A percentile compares a stretch with the other conserved stretches of the same genome.
These are phyloP conservation scores for Cheirogaleus medius DNA, from an alignment of 2,113 vertebrate genomes.

Conservation along the genomic window DNA sequence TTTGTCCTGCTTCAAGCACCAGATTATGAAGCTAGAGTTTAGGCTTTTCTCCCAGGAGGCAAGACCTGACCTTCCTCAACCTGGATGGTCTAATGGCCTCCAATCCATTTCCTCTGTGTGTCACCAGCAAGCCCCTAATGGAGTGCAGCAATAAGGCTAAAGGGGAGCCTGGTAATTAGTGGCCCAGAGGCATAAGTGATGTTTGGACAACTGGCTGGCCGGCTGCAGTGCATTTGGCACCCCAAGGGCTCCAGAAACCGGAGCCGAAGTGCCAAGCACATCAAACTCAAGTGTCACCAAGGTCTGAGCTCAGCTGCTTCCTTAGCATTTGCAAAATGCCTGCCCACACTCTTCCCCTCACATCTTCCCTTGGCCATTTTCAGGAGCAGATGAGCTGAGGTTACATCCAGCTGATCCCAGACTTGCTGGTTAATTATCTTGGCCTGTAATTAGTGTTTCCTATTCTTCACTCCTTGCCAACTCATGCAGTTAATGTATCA, in stretches of 20 bases:
- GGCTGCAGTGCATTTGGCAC: conserved; percentile 60
- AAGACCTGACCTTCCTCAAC: conserved; percentile 61
- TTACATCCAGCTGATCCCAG: conserved; percentile 68
- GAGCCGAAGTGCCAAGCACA: conserved; percentile 41
- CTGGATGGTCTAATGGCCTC: conserved; percentile 60
- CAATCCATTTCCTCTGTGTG: conserved; percentile 64
- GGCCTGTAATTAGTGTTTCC: conserved; percentile 65
- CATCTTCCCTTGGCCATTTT: conserved; percentile 36
- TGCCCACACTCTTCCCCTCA: neutral
- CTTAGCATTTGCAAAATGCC: conserved; percentile 63
- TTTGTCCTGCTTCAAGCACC: neutral
- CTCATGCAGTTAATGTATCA: conserved; percentile 41
- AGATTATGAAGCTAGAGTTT: neutral
- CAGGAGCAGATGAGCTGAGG: conserved; percentile 65
- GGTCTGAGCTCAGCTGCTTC: conserved; percentile 68
- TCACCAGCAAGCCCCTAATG: conserved; percentile 59
- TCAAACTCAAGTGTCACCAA: conserved; percentile 58
- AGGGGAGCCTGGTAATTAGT: conserved; percentile 58
- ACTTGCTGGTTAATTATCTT: conserved; percentile 66
- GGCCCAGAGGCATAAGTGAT: conserved; percentile 49
- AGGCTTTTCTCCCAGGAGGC: conserved; percentile 51
- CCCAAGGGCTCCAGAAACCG: conserved; percentile 51
- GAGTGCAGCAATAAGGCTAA: conserved; percentile 29
- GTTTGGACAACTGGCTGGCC: conserved; percentile 48
- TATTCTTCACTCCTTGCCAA: conserved; percentile 28